Percentiles rank a stretch among this genome's conserved stretches.
Evolutionary conservation across 2,113 vertebrate genomes (phyloP).

Genomic region (Myrmecobius fasciatus): DNA sequence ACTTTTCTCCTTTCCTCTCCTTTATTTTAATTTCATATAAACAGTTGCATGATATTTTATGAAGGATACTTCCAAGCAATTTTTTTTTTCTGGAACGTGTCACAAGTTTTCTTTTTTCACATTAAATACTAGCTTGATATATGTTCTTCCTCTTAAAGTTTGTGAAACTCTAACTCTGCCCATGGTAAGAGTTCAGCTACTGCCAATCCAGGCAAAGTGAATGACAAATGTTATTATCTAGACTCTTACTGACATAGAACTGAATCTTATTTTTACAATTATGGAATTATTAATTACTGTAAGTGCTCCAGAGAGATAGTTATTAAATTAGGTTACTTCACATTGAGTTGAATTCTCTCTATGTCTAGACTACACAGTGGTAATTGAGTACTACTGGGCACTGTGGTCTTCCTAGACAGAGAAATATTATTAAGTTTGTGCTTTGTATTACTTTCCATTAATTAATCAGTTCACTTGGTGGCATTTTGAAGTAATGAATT

Average conservation of each 20-base stretch:
- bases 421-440: neutral
- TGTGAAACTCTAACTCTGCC: neutral
- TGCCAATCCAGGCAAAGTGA: neutral
- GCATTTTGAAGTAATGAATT: slow-evolving; percentile 20
- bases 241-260: neutral
- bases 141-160: slow-evolving; percentile 58
- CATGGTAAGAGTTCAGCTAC: neutral
- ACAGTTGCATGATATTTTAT: slow-evolving; percentile 70
- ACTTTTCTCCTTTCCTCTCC: slow-evolving; percentile 26
- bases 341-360: neutral
- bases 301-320: neutral
- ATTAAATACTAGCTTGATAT: slow-evolving; percentile 56
- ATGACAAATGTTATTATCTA: neutral
- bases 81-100: slow-evolving; percentile 46
- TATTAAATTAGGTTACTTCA: slow-evolving; percentile 5
- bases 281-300: slow-evolving; percentile 38
- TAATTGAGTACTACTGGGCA: slow-evolving; percentile 6
- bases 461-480: slow-evolving; percentile 18
- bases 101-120: slow-evolving; percentile 54
- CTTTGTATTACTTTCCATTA: slow-evolving; percentile 15
- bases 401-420: neutral
- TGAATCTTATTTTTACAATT: slow-evolving; percentile 19
- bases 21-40: slow-evolving; percentile 64
- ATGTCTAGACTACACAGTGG: neutral
- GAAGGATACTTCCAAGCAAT: slow-evolving; percentile 60